Conservation (phyloP, 2,797 vertebrate genomes). For the Telmatherina bonti region DNA sequence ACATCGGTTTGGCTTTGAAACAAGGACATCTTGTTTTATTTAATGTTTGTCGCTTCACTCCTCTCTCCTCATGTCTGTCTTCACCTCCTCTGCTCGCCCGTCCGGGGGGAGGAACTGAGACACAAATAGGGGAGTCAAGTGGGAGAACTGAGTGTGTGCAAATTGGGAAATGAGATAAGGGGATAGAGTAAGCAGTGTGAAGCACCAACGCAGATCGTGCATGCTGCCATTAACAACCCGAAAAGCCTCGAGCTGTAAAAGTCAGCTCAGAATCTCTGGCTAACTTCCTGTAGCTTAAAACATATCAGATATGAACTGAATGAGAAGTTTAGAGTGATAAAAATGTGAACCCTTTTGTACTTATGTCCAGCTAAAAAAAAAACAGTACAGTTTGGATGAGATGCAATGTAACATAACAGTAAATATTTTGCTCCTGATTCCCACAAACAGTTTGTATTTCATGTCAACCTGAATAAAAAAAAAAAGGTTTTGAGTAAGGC, state of each 20-base stretch:
- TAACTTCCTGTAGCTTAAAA: conserved; percentile 37
- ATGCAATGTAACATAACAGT: conserved; percentile 39
- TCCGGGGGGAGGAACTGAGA: not conserved
- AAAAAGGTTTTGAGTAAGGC: conserved; percentile 2
- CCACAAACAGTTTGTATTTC: not conserved
- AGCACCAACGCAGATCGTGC: not conserved
- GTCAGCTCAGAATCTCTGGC: conserved; percentile 7
- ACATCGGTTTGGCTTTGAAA: not conserved
- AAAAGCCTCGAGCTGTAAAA: conserved; percentile 62
- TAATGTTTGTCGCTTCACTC: not conserved
- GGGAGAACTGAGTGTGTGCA: not conserved
- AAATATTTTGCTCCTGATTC: conserved; percentile 33
- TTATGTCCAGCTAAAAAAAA: conserved; percentile 7
- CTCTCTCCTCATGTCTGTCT: not conserved
- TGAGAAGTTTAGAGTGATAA: conserved; percentile 15
- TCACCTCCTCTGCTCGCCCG: not conserved
- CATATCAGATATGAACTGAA: not conserved
- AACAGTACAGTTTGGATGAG: conserved; percentile 27
- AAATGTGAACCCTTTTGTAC: conserved; percentile 8
- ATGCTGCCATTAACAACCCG: not conserved
- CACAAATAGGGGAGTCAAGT: not conserved
- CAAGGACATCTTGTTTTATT: not conserved
- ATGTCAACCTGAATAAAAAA: not conserved
- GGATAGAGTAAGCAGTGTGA: not conserved
- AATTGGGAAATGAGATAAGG: conserved; percentile 6